Conservation (phyloP, 2,888 invertebrate genomes). For the Metopia argyrocephala region DNA sequence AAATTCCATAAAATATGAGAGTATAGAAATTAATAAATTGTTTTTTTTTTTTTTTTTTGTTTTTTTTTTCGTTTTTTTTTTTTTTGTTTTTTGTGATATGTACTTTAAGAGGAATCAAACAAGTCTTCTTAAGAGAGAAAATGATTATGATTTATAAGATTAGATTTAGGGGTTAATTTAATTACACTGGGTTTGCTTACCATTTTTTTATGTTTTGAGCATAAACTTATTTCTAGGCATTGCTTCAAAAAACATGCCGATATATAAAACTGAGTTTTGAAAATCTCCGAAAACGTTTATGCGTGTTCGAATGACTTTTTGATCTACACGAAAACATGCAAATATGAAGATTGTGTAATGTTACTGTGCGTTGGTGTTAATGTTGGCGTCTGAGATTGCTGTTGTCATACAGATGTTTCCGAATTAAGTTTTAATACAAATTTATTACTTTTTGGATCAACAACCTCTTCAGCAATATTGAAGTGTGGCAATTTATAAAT, state of each 20-base stretch:
- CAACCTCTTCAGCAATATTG: slow-evolving; percentile 95
- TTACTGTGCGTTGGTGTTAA: slow-evolving; percentile 75
- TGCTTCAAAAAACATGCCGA: slow-evolving; percentile 11
- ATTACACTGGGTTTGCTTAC: slow-evolving; percentile 52
- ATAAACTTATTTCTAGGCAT: slow-evolving; percentile 10
- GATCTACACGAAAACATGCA: slow-evolving; percentile 75
- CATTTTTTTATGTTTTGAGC: slow-evolving; percentile 45
- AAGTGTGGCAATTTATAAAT: slow-evolving; percentile 94
- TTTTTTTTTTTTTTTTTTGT: slow-evolving; percentile 28
- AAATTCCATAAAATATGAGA: slow-evolving; percentile 22
- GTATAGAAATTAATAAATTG: background rate
- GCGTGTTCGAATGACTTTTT: background rate
- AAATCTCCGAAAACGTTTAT: background rate
- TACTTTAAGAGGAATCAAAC: slow-evolving; percentile 56
- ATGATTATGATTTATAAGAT: slow-evolving; percentile 52
- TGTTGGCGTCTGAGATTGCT: slow-evolving; percentile 67
- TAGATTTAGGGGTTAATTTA: slow-evolving; percentile 31
- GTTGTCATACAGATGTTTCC: slow-evolving; percentile 95
- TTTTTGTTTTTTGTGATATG: slow-evolving; percentile 52
- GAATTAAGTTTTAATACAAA: slow-evolving; percentile 96
- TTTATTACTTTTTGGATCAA: slow-evolving; percentile 96
- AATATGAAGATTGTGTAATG: slow-evolving; percentile 76
- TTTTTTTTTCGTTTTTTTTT: slow-evolving; percentile 35
- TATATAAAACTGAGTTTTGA: slow-evolving; percentile 46
- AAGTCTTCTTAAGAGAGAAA: slow-evolving; percentile 39